Evolutionary conservation across 2,113 vertebrate genomes (phyloP), one percentile per base, ranked within the genome.

Genomic region (Channa argus): DNA sequence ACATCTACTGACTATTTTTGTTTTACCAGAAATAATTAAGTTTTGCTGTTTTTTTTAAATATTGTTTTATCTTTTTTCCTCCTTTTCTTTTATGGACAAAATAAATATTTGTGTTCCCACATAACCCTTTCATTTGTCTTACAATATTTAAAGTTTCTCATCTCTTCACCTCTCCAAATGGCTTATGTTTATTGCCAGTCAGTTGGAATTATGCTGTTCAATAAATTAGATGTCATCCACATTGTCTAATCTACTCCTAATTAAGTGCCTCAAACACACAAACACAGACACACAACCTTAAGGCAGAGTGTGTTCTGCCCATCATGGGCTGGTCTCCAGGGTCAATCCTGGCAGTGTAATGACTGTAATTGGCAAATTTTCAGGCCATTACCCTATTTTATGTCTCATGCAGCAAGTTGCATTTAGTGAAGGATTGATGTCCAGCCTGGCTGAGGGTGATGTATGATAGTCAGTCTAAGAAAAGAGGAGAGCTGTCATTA

Each of bases 321-420:
- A 86, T 90, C 83, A 84, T 46, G 78, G 79, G 24, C 24, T 24
- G 24, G 88, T 88, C 85, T 79, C 79, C 72, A 62, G 87, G 88
- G 91, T 93, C 86, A 92, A 88, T 92, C 89, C 88, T 83, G 65
- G 82, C 71, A 77, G 68, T 74, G 82, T 92, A 91, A 92, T 91
- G 85, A 90, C 81, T 84, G 58, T 90, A 92, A 92, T 88, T 84
- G 86, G 78, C 87, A 85, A 62, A 90, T 93, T 92, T 91, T 89
- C 80, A 71, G 69, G 81, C 80, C 86, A 88, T 93, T 93, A 93
- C 77, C 77, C 89, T 87, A 79, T 87, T 91, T 90, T 86, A 91
- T 92, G 87, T 91, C 76, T 78, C 82, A 64, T 85, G 86, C 80
- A 88, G 79, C 53, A 50, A 86, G 78, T 63, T 83, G 79, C 91